Evolutionary conservation across 2,113 vertebrate genomes (phyloP).

Genomic region (Gallinago jamesoni): DNA sequence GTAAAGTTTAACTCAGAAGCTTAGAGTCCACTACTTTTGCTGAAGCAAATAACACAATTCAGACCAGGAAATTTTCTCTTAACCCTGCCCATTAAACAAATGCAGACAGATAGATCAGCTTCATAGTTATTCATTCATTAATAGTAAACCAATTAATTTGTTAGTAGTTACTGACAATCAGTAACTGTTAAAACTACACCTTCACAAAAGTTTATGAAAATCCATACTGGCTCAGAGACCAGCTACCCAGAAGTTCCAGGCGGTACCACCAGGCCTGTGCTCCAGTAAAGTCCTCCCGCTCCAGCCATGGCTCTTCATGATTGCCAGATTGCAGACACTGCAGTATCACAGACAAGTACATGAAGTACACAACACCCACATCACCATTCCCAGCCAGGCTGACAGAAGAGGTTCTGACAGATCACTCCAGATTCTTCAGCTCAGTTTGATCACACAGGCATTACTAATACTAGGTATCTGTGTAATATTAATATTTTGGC

Average conservation of each 20-base stretch:
- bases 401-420: not conserved
- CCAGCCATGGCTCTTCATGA: not conserved
- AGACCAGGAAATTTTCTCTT: not conserved
- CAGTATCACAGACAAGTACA: no score
- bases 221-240: not conserved
- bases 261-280: not conserved
- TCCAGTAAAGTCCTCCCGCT: not conserved
- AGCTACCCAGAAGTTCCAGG: accelerated
- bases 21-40: not conserved
- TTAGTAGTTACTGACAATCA: not conserved
- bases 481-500: not conserved
- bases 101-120: not conserved
- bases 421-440: not conserved
- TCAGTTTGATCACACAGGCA: not conserved
- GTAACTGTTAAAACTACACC: not conserved
- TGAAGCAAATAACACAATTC: not conserved
- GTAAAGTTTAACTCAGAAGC: not conserved
- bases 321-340: not conserved
- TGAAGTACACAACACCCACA: not conserved
- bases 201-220: not conserved
- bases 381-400: not conserved
- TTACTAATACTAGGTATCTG: not conserved
- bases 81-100: not conserved
- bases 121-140: not conserved
- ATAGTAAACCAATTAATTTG: not conserved